Percentiles rank a stretch among this genome's conserved stretches.
Evolutionary conservation across 2,797 vertebrate genomes (phyloP).

Genomic region (Amphiprion clarkii): DNA sequence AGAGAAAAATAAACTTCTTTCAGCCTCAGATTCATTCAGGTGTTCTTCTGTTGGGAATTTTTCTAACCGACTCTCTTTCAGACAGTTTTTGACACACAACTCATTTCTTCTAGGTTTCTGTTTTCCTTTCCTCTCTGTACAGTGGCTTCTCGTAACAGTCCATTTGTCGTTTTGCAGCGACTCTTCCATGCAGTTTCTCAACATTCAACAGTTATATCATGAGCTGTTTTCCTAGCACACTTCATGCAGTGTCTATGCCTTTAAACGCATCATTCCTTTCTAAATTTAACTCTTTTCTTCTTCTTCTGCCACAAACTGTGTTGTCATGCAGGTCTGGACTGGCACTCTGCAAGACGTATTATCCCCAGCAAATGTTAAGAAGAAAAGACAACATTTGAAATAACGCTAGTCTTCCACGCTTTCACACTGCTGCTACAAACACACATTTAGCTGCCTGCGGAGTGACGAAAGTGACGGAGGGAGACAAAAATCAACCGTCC

Average conservation of each 20-base stretch:
- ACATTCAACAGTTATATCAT: constrained; percentile 6
- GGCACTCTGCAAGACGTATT: neutral
- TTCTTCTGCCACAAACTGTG: neutral
- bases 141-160: constrained; percentile 28
- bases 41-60: neutral
- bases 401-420: neutral
- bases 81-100: neutral
- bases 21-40: neutral
- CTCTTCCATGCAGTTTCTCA: neutral
- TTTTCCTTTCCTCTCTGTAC: neutral
- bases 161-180: neutral
- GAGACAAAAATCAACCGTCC: constrained; percentile 1
- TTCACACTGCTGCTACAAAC: constrained; percentile 39
- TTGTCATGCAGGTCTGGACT: neutral
- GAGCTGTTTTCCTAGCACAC: neutral
- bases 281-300: too few relatives aligned
- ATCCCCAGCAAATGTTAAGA: too few relatives aligned
- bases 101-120: neutral
- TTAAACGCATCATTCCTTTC: neutral
- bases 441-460: constrained; percentile 65
- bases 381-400: neutral
- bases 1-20: neutral
- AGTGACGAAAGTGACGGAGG: constrained; percentile 21
- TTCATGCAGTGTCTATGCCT: constrained; percentile 7
- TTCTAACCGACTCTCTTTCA: neutral